Evolutionary conservation across 2,888 invertebrate genomes (phyloP), one percentile per base, ranked within the genome.

Genomic region (Peribatodes rhomboidaria): DNA sequence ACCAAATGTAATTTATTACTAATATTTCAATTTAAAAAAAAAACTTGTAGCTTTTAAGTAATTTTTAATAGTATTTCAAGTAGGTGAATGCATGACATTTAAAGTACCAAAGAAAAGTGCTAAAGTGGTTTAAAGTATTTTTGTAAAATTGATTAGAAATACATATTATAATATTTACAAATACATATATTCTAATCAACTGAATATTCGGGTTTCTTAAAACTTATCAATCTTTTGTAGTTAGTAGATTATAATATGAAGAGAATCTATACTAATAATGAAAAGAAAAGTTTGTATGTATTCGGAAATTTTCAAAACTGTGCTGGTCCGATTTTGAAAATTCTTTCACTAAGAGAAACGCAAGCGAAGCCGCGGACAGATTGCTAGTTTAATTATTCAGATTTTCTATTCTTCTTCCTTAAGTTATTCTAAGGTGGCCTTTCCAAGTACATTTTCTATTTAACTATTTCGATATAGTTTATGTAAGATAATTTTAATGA

Each of bases 401-500:
- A 61, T 73, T 73, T 67, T 74, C 66, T 80, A 70, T 75, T 74
- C 71, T 75, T 70, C 59, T 76, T 60, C 14, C 46, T 37, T 65
- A 78, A 77, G 74, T 69, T 70, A 70, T 44, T 62, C 41, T 62
- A 88, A 87, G 88, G 90, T 89, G 91, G 92, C 92, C 92, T 92
- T 92, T 92, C 92, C 91, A 91, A 86, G 84, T 84, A 86, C 79
- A 83, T 90, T 81, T 90, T 90, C 86, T 88, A 89, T 87, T 87
- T 81, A 87, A 86, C 83, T 85, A 83, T 87, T 86, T 87, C 87
- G 80, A 88, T 89, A 87, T 90, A 89, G 86, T 90, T 85, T 89
- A 89, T 88, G 81, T 89, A 88, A 90, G 86, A 87, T 88, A 85
- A 61, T 70, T 70, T 35, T 70, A 73, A 80, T 77, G 65, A 78